Evolutionary conservation across 2,797 vertebrate species (phyloP).

Genomic region (Alectoris magna): DNA sequence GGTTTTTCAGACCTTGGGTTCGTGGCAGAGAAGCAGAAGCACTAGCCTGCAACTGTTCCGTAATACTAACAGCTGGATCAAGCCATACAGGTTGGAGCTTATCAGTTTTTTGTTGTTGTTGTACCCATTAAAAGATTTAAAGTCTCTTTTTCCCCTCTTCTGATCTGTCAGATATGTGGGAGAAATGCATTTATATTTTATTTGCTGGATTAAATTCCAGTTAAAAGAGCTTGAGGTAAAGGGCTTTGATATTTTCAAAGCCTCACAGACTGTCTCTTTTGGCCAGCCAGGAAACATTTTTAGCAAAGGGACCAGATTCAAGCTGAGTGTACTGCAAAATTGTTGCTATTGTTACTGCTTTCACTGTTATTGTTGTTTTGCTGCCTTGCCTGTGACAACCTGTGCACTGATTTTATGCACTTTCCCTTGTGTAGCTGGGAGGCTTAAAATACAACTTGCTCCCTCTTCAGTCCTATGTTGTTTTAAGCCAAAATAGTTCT

Average conservation of each 20-base stretch:
- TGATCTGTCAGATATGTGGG: neutral
- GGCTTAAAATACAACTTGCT: neutral
- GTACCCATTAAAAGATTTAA: neutral
- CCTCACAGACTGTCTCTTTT: neutral
- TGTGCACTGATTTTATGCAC: neutral
- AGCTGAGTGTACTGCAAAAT: neutral
- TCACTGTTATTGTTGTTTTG: neutral
- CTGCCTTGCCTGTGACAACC: neutral
- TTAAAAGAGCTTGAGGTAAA: neutral
- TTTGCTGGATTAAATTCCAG: neutral
- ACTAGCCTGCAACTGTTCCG: neutral
- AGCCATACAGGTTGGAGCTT: neutral
- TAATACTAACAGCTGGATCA: neutral
- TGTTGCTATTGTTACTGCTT: neutral
- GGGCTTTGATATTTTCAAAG: neutral
- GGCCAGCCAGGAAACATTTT: neutral
- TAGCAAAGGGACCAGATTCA: neutral
- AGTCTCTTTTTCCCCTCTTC: neutral
- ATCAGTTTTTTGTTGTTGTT: neutral
- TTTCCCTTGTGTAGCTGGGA: neutral
- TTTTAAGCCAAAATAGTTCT: neutral
- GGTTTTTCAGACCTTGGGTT: neutral
- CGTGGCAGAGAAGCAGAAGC: neutral
- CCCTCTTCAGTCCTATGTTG: neutral
- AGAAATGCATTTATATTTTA: neutral